Conservation (phyloP, 2,888 invertebrate genomes). For the Sminthurinus aureus region DNA sequence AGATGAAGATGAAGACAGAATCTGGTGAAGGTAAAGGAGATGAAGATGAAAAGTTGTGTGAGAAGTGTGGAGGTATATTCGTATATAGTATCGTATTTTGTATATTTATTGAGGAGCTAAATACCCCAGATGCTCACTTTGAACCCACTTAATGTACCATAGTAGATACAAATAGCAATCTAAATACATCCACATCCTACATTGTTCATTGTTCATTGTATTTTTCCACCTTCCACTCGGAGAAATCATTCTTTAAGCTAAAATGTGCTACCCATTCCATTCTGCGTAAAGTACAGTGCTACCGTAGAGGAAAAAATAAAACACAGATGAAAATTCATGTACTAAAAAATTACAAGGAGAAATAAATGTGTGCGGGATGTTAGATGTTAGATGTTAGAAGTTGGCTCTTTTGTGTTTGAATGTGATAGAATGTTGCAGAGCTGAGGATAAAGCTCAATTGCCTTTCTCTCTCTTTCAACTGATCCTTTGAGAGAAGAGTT, state of each 20-base stretch:
- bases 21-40: neutral
- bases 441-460: slow-evolving; percentile 19
- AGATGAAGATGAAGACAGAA: neutral
- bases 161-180: neutral
- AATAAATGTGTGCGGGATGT: neutral
- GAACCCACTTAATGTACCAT: slow-evolving; percentile 7
- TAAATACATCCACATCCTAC: neutral
- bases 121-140: slow-evolving; percentile 20
- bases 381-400: too few species aligned
- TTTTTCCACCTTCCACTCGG: neutral
- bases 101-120: slow-evolving; percentile 10
- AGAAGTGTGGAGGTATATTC: neutral
- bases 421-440: neutral
- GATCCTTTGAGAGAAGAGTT: slow-evolving; percentile 50
- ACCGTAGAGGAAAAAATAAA: too few species aligned
- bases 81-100: neutral
- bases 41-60: neutral
- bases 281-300: too few species aligned
- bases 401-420: too few species aligned
- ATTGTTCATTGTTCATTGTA: neutral
- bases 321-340: slow-evolving; percentile 4
- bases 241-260: neutral
- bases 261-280: neutral
- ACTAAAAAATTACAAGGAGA: neutral
- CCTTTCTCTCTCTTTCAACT: slow-evolving; percentile 35